Base-by-base conservation (phyloP, 2,113 vertebrate genomes). In the Cyanoramphus novaezelandiae region DNA sequence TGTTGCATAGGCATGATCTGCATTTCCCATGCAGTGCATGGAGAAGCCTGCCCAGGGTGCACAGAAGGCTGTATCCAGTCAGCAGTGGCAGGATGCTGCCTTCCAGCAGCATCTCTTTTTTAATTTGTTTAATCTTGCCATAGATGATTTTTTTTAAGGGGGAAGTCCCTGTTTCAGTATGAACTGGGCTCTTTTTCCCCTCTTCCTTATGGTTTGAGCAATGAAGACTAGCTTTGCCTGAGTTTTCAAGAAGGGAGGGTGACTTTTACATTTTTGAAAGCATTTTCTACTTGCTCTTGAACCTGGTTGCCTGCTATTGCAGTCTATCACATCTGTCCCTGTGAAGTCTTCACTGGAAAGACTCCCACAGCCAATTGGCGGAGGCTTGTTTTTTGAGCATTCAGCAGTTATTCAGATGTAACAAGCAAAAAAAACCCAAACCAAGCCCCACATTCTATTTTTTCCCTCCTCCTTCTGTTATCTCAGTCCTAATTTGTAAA, bases 401-500 rank as follows among this genome's bases (percentile, higher is more conserved):
- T 95, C 92, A 95, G 90, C 82, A 88, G 27, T 86, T 86, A 92
- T 52, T 93, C 82, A 81, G 63, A 72, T 62, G 23, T 67, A 79
- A 79, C 39, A 55, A 23, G n/a, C 11, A 63, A 25, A 11, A 67
- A 2, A 53, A 29, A 19, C 7, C 9, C 20, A 35, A 35, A 43
- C 31, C 17, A 21, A 70, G 65, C 12, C 2, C 49, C 5, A 7
- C 4, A 2, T 78, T 86, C 60, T 90, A 29, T 86, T 95, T 95
- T 90, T 70, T 46, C 21, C 21, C 13, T 68, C 15, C 10, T 92
- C 69, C 41, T 90, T 10, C 49, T 92, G 71, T 92, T 95, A 96
- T 91, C 95, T 89, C 53, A 15, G 35, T 79, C 41, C 24, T 86
- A 68, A 93, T 92, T 96, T 91, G 81, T 96, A 96, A 96, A 88